Base-by-base conservation (phyloP, 2,888 invertebrate genomes). In the Caenorhabditis auriculariae region DNA sequence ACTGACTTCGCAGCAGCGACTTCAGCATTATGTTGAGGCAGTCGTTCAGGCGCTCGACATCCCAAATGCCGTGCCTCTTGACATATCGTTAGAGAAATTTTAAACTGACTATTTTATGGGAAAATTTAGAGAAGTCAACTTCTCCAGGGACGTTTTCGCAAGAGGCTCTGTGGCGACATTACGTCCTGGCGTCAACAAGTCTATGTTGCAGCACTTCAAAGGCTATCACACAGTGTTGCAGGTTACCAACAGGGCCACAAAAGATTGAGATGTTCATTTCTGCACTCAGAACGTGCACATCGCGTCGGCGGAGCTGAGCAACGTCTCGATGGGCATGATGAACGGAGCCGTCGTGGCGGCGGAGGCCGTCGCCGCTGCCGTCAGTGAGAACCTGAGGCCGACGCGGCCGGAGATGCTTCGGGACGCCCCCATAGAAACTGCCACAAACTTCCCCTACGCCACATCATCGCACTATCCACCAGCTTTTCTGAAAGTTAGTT, bases 71-170 rank as follows among this genome's bases (percentile, higher is more conserved):
- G 54, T 59, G 3, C 69, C 69, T 19, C 15, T 69, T 12, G 66
- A 66, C 50, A 54, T 66, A 26, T 51, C 45, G 69, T 69, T 17
- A 59, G 62, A n/a, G 24, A 51, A 49, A 23, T 37, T 46, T n/a
- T n/a, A n/a, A n/a, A n/a, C n/a, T n/a, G n/a, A n/a, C n/a, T n/a
- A n/a, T n/a, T n/a, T n/a, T n/a, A n/a, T n/a, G n/a, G n/a, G n/a
- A n/a, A n/a, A n/a, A n/a, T n/a, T 50, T 54, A 75, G 74, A 12
- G 75, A 75, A 47, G 52, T 62, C n/a, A 71, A 71, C 32, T 69
- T 71, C 35, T 60, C 69, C 0, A 50, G 48, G 4, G 72, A 75
- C 32, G 64, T 66, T 12, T 51, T 66, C 26, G 59, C 67, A 0
- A 61, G 56, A 9, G 73, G 73, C 15, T 55, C 73, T 4, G 60